Conservation (phyloP, 2,113 vertebrate genomes). For the Chlorodrepanis virens region DNA sequence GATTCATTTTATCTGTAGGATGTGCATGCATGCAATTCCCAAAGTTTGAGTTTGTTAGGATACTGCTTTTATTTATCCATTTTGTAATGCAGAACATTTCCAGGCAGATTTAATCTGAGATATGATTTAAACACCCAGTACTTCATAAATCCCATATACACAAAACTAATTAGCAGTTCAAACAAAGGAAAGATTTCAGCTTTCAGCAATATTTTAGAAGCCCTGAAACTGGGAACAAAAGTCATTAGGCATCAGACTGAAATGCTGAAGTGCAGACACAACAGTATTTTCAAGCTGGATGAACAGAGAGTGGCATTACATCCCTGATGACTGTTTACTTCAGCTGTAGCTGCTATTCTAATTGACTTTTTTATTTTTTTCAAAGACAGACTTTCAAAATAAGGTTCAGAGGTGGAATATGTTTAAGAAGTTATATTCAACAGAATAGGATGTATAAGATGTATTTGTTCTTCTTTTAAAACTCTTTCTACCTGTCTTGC, state of each 20-base stretch:
- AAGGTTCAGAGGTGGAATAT: not conserved
- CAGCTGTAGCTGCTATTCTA: constrained; percentile 1
- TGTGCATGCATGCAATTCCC: not conserved
- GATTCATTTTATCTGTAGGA: not conserved
- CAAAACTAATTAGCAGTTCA: constrained; percentile 13
- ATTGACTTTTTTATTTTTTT: not conserved
- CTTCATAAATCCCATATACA: not conserved
- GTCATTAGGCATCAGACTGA: constrained; percentile 5
- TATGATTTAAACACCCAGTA: not conserved
- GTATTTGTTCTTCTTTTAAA: not conserved
- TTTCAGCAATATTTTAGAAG: constrained; percentile 13
- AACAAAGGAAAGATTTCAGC: constrained; percentile 3
- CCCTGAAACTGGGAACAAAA: not conserved
- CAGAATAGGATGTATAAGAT: not conserved
- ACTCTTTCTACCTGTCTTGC: not conserved
- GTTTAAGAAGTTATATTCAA: not conserved
- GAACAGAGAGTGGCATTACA: not conserved
- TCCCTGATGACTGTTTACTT: constrained; percentile 32
- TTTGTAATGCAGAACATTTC: not conserved
- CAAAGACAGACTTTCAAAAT: not conserved
- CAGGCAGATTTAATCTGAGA: not conserved
- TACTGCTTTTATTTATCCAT: not conserved
- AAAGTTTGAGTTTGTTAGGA: not conserved
- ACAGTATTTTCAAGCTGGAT: constrained; percentile 38
- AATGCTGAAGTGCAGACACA: constrained; percentile 22